Base-by-base conservation (phyloP, 2,113 vertebrate genomes). In the Mola mola region DNA sequence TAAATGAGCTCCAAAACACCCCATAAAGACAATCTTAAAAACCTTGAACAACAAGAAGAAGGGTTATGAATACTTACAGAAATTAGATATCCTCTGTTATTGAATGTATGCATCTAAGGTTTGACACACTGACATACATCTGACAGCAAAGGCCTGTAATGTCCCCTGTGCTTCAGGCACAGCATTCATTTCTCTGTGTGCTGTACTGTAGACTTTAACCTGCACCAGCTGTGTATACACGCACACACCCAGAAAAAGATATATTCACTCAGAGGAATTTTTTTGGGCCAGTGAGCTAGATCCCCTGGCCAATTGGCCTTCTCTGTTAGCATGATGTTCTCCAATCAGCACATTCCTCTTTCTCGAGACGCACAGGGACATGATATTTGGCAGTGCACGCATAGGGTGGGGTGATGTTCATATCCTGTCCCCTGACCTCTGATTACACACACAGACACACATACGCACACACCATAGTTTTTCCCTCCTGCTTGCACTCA, bases 321-420 rank as follows among this genome's bases (percentile, higher is more conserved):
- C 59, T 69, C 64, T 50, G 48, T 81, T 72, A 67, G 57, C 26
- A 15, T 15, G 51, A 49, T 64, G 57, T 71, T 84, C 75, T 85
- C 88, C 87, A 88, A 90, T 92, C 91, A 90, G 88, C 89, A 88
- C 90, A 92, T 91, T 91, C 89, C 89, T 89, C 57, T 62, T 82
- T 77, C 66, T 84, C 78, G 66, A 83, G 81, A 83, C 85, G 85
- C 84, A 73, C 81, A 48, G 73, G 69, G 85, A 90, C 70, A 81
- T 25, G 46, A 25, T 79, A n/a, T 83, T 89, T 88, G 84, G 85
- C 84, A 77, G 73, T 17, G 11, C 66, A 29, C 49, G 19, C 69
- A 65, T 60, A 76, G 86, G 87, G 89, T 87, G 87, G 87, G 79
- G 89, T 90, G 78, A 84, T 34, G n/a, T 78, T 89, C 83, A 87